These are phyloP conservation scores for Callospermophilus lateralis DNA, from an alignment of 2,113 vertebrate species.

Conservation along the genomic window DNA sequence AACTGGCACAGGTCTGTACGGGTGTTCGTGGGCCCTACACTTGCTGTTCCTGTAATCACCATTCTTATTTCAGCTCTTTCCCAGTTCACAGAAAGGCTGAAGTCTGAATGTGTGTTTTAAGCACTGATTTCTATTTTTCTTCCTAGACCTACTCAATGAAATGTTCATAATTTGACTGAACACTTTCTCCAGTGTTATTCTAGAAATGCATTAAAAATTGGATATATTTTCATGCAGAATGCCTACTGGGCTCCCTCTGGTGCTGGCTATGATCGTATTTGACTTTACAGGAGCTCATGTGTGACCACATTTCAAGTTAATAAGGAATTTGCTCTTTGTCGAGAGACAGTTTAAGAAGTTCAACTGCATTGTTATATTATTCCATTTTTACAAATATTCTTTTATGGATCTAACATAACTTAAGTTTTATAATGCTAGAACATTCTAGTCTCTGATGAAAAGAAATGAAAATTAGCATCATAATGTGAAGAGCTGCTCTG, in stretches of 20 bases:
- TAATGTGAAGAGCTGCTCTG: not conserved
- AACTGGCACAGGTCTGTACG: not conserved
- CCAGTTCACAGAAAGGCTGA: not conserved
- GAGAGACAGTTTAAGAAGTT: not conserved
- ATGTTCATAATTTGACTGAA: not conserved
- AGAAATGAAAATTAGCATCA: not conserved
- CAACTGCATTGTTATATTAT: not conserved
- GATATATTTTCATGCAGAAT: not conserved
- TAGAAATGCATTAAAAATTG: not conserved
- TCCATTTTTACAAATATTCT: constrained; percentile 10
- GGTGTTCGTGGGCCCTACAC: not conserved
- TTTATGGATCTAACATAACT: not conserved
- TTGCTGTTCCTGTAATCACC: not conserved
- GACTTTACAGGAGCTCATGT: not conserved
- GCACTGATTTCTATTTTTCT: not conserved
- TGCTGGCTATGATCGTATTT: constrained; percentile 46
- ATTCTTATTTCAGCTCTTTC: not conserved
- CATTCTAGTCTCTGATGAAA: not conserved
- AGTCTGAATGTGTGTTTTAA: not conserved
- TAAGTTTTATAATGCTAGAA: constrained; percentile 9
- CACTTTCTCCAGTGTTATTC: not conserved
- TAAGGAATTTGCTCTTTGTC: not conserved
- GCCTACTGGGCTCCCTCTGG: constrained; percentile 30
- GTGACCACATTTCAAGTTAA: constrained; percentile 21
- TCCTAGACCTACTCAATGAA: not conserved